Evolutionary conservation across 2,888 invertebrate species (phyloP).

Genomic region (Conomelus anceps): DNA sequence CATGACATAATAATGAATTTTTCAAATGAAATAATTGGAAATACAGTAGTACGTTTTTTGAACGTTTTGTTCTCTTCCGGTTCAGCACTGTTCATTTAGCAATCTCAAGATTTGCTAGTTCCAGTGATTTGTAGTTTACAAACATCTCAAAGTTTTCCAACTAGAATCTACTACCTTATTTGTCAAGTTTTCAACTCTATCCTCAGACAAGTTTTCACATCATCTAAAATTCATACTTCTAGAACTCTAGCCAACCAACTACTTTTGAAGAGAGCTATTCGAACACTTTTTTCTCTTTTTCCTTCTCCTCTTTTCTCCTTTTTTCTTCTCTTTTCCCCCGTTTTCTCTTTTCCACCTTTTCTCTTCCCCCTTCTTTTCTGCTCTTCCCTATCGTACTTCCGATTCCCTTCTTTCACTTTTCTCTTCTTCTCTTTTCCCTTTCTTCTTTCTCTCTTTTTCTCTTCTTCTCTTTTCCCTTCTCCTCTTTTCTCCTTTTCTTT

Average conservation of each 20-base stretch:
- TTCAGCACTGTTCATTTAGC: neutral
- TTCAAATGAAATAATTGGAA: neutral
- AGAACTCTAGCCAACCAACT: neutral
- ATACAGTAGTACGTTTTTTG: neutral
- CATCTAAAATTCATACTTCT: neutral
- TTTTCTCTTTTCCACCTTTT: neutral
- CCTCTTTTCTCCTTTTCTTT: neutral
- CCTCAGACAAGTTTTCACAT: neutral
- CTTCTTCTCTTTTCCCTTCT: neutral
- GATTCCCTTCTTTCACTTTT: too few species aligned
- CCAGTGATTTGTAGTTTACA: neutral
- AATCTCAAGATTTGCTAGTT: neutral
- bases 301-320: neutral
- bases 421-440: neutral
- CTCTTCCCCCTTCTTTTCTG: neutral
- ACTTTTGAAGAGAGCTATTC: neutral
- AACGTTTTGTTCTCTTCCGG: neutral
- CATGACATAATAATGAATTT: too few species aligned
- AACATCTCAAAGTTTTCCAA: neutral
- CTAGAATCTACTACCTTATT: neutral
- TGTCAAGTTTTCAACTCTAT: neutral
- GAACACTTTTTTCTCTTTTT: neutral
- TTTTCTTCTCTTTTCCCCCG: neutral
- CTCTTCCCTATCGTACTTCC: too few species aligned
- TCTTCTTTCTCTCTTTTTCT: neutral